These are phyloP conservation scores for Cisticola juncidis DNA, from an alignment of 2,113 vertebrate genomes.

Conservation along the genomic window DNA sequence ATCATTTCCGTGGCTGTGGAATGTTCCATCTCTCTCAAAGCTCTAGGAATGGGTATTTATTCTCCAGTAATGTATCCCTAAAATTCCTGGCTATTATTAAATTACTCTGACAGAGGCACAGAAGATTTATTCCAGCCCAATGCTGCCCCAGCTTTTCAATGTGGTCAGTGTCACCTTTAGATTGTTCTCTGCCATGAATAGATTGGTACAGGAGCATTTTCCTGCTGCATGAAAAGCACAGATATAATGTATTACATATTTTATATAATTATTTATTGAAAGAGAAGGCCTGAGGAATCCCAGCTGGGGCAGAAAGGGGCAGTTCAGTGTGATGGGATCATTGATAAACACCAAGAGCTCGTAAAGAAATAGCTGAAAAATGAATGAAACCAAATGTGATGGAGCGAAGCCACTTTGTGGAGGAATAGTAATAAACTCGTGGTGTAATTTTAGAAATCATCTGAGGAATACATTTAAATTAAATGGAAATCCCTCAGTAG, in stretches of 20 bases:
- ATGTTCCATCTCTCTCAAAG: not conserved
- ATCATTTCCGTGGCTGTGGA: not conserved
- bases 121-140: not conserved
- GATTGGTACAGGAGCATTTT: not conserved
- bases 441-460: not conserved
- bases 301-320: not conserved
- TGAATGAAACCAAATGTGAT: not conserved
- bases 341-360: not conserved
- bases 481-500: not conserved
- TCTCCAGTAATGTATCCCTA: not conserved
- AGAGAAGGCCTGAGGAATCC: not conserved
- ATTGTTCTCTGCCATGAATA: not conserved
- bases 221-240: not conserved
- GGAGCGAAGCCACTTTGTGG: not conserved
- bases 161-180: not conserved
- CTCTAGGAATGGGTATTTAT: not conserved
- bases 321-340: not conserved
- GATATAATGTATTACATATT: accelerated
- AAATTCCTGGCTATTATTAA: accelerated
- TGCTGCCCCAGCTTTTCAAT: not conserved
- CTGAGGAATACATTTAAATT: not conserved
- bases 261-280: not conserved
- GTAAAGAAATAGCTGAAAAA: not conserved
- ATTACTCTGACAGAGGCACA: not conserved
- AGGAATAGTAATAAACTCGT: not conserved